These are phyloP conservation scores for Antennarius maculatus DNA, from an alignment of 2,797 vertebrate genomes.

Conservation along the genomic window DNA sequence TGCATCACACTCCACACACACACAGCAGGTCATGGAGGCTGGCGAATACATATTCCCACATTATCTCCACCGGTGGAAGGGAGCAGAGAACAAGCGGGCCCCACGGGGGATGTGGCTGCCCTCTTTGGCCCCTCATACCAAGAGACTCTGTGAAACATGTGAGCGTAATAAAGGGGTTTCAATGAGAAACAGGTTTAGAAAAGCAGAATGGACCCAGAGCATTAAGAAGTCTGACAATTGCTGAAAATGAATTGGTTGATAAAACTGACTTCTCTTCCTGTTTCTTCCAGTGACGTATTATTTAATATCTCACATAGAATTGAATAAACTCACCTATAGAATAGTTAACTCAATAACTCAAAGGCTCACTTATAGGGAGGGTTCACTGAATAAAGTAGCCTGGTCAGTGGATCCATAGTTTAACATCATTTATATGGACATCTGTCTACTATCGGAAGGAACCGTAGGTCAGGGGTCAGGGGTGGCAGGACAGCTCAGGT, in stretches of 20 bases:
- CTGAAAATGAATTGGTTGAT: background rate
- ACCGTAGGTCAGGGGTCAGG: no score
- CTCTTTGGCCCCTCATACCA: slow-evolving; percentile 37
- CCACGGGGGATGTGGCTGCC: slow-evolving; percentile 52
- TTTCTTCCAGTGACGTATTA: background rate
- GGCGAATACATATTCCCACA: slow-evolving; percentile 91
- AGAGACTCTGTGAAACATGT: slow-evolving; percentile 31
- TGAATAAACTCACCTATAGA: no score
- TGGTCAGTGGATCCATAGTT: no score
- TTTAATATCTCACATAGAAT: no score
- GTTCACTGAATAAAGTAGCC: no score
- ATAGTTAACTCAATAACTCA: no score
- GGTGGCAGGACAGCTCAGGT: no score
- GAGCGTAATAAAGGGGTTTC: slow-evolving; percentile 46
- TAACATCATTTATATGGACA: no score
- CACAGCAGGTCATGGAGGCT: slow-evolving; percentile 83
- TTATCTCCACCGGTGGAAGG: slow-evolving; percentile 68
- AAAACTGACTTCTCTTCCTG: background rate
- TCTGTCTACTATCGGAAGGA: no score
- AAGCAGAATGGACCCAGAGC: background rate
- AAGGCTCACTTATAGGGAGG: no score
- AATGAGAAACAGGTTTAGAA: slow-evolving; percentile 22
- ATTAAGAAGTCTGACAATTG: slow-evolving; percentile 4
- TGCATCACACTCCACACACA: slow-evolving; percentile 56
- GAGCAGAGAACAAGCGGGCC: slow-evolving; percentile 48